Percentiles rank a stretch among this genome's conserved stretches.
These are phyloP conservation scores for Prunella himalayana DNA, from an alignment of 2,113 vertebrate species.

Conservation along the genomic window DNA sequence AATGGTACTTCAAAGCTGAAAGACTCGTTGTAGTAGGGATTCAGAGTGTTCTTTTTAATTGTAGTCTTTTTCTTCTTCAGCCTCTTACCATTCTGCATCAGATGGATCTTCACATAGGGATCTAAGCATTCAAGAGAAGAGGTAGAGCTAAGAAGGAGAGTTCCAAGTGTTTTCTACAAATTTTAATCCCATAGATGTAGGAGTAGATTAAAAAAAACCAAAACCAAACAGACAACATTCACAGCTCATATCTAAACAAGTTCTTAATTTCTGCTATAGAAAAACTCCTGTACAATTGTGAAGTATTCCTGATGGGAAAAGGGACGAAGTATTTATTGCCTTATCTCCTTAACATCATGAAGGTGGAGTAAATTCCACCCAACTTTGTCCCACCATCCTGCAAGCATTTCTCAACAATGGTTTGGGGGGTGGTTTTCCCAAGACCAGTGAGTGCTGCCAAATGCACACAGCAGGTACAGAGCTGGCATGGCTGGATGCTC, in stretches of 20 bases:
- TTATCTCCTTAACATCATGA: neutral
- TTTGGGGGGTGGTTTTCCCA: neutral
- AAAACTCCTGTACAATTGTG: neutral
- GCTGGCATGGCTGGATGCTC: neutral
- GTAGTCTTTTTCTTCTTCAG: slow-evolving; percentile 99
- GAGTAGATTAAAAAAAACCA: neutral
- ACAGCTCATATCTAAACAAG: neutral
- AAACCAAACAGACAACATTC: neutral
- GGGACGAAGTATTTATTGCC: neutral
- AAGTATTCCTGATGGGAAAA: neutral
- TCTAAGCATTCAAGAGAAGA: slow-evolving; percentile 75
- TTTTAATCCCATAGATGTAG: neutral
- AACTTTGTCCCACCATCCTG: neutral
- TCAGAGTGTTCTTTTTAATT: slow-evolving; percentile 99
- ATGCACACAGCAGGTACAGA: neutral
- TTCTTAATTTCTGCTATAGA: neutral
- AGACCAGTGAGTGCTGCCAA: fast-evolving
- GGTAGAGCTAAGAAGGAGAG: neutral
- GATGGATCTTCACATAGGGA: slow-evolving; percentile 97
- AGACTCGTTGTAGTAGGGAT: slow-evolving; percentile 99
- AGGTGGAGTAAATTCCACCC: neutral
- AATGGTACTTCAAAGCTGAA: slow-evolving; percentile 99
- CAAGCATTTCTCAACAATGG: neutral
- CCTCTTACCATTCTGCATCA: slow-evolving; percentile 98
- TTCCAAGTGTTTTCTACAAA: neutral